Base-by-base conservation (phyloP, 2,797 vertebrate species). In the Rhynchotus rufescens region DNA sequence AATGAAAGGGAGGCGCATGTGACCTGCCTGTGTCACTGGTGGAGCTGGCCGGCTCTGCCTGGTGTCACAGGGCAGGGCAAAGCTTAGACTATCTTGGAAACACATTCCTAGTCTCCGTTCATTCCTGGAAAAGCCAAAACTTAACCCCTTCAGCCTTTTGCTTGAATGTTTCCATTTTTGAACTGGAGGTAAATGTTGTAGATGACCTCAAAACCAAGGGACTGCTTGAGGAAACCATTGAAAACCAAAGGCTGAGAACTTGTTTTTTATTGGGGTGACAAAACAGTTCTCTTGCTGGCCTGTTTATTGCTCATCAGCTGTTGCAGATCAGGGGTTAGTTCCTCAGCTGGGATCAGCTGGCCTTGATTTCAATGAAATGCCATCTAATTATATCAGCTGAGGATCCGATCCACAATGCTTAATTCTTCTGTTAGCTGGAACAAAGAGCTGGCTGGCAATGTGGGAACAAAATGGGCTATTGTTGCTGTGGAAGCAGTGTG, bases 331-430 rank as follows among this genome's bases (percentile, higher is more conserved):
- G 74, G 73, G 71, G 64, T 32, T 85, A 88, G 72, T 68, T 89
- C 65, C 86, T 92, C 79, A 64, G 75, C 84, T 93, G 95, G 85
- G 68, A 84, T 94, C 84, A 89, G 90, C 90, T 80, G 74, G 79
- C 80, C 66, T 25, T 22, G 38, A 10, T 69, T 89, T 86, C 88
- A 93, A 12, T 95, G 80, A 90, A 91, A 88, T 88, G 72, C 84
- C 47, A 54, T 91, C 84, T 94, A 30, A 92, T 85, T 76, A 66
- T 85, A 92, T 95, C 95, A 94, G 80, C 86, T 94, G 91, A 95
- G 84, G 75, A 73, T 59, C 84, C 87, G 81, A 30, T 56, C 77
- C 52, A 94, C 90, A 96, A 93, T 92, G 92, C 71, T 81, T 52
- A 52, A 95, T 95, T 96, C 82, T 96, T 90, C 30, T 15, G 12